These are phyloP conservation scores for Pocillopora verrucosa DNA, from an alignment of 64 coral and sea anemone genomes.

Conservation along the genomic window DNA sequence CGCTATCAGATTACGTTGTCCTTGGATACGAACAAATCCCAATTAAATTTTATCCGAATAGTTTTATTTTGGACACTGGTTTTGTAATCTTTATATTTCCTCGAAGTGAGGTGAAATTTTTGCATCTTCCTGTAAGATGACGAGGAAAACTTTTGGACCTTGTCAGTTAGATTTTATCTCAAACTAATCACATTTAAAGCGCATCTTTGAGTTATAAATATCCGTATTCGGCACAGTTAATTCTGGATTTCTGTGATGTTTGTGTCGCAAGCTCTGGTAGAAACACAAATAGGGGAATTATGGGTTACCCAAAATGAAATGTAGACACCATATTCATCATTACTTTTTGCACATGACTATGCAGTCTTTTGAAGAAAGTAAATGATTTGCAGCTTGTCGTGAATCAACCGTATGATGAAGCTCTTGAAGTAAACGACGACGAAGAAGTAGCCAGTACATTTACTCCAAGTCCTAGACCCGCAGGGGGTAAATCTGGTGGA, in stretches of 20 bases:
- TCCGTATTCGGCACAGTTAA: no score
- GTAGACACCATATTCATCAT: no score
- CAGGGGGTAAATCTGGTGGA: constrained; percentile 48
- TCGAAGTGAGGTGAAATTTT: background rate
- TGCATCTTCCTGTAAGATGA: background rate
- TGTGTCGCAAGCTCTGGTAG: no score
- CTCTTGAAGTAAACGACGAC: constrained; percentile 96
- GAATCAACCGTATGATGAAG: constrained; percentile 98
- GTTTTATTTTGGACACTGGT: background rate
- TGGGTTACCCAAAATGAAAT: background rate
- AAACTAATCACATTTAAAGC: no score
- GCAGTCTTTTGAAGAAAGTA: background rate
- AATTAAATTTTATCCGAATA: background rate
- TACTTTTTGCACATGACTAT: background rate
- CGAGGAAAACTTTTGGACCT: background rate
- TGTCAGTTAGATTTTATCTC: no score
- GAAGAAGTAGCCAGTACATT: constrained; percentile 98
- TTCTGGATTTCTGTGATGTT: no score
- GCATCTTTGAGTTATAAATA: no score
- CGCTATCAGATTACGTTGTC: constrained; percentile 33
- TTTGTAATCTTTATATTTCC: background rate
- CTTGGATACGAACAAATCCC: constrained; percentile 43
- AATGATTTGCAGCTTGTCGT: constrained; percentile 74
- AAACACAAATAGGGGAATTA: background rate
- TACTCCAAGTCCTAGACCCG: constrained; percentile 93